Percentiles rank a stretch among this genome's conserved stretches.
These are phyloP conservation scores for Poecilia picta DNA, from an alignment of 2,797 vertebrate genomes.

Conservation along the genomic window DNA sequence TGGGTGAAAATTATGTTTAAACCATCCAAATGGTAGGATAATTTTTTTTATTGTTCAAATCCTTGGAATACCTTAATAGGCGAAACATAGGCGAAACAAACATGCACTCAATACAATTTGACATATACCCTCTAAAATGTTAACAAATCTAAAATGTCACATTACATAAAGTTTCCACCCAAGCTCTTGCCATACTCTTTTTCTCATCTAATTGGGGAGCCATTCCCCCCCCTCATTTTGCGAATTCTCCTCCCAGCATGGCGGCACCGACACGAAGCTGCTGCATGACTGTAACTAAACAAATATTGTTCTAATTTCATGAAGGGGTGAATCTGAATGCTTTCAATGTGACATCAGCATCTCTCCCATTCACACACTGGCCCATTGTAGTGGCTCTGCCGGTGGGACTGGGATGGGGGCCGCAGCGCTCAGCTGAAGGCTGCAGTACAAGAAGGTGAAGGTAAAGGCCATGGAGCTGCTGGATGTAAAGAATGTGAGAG, in stretches of 20 bases:
- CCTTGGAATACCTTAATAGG: not conserved
- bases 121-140: not conserved
- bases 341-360: slow-evolving; percentile 81
- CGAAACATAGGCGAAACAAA: not conserved
- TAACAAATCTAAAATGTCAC: slow-evolving; percentile 23
- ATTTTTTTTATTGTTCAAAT: not conserved
- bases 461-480: slow-evolving; percentile 12
- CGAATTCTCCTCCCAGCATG: slow-evolving; percentile 64
- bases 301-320: slow-evolving; percentile 83
- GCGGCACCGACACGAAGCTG: slow-evolving; percentile 31
- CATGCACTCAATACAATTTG: not conserved
- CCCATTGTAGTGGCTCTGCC: slow-evolving; percentile 74
- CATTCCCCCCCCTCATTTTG: slow-evolving; percentile 34
- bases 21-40: not conserved
- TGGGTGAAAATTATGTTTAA: not conserved
- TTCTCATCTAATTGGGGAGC: slow-evolving; percentile 34
- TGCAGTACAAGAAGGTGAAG: slow-evolving; percentile 29
- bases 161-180: slow-evolving; percentile 54
- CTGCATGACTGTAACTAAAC: slow-evolving; percentile 74
- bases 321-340: slow-evolving; percentile 78
- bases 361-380: slow-evolving; percentile 75
- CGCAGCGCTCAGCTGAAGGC: slow-evolving; percentile 18
- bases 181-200: slow-evolving; percentile 24
- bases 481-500: slow-evolving; percentile 7
- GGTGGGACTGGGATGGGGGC: slow-evolving; percentile 45